Evolutionary conservation across 2,113 vertebrate genomes (phyloP).

Genomic region (Platichthys flesus): DNA sequence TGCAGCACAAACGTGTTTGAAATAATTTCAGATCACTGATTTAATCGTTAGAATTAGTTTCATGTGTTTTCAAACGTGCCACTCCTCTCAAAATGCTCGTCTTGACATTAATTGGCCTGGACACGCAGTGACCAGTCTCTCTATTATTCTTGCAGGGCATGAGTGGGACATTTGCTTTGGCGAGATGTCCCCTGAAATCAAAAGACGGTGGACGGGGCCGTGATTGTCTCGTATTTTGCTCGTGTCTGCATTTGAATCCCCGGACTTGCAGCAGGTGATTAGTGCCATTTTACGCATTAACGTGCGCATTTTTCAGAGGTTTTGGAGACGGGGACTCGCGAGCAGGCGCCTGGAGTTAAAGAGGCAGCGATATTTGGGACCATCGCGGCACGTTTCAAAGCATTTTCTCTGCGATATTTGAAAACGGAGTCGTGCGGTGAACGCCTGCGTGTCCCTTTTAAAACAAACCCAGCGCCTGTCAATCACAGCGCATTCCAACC

Average conservation of each 20-base stretch:
- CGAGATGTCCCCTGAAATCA: constrained; percentile 43
- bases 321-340: constrained; percentile 34
- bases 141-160: constrained; percentile 47
- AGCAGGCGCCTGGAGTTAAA: constrained; percentile 70
- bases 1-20: not conserved
- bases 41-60: not conserved
- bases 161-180: constrained; percentile 54
- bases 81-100: constrained; percentile 35
- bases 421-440: constrained; percentile 96
- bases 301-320: constrained; percentile 23
- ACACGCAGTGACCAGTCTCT: constrained; percentile 54
- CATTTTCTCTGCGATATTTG: constrained; percentile 93
- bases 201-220: constrained; percentile 7
- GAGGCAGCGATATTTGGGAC: constrained; percentile 76
- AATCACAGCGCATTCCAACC: constrained; percentile 92
- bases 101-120: constrained; percentile 65
- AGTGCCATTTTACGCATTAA: constrained; percentile 20
- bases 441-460: constrained; percentile 97
- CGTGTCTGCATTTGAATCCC: constrained; percentile 40
- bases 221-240: constrained; percentile 30
- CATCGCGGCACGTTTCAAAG: constrained; percentile 96
- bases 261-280: constrained; percentile 16
- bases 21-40: not conserved
- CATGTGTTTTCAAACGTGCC: constrained; percentile 22
- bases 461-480: constrained; percentile 98